Evolutionary conservation across 2,113 vertebrate genomes (phyloP), one percentile per base, ranked within the genome.

Genomic region (Catharus minimus): DNA sequence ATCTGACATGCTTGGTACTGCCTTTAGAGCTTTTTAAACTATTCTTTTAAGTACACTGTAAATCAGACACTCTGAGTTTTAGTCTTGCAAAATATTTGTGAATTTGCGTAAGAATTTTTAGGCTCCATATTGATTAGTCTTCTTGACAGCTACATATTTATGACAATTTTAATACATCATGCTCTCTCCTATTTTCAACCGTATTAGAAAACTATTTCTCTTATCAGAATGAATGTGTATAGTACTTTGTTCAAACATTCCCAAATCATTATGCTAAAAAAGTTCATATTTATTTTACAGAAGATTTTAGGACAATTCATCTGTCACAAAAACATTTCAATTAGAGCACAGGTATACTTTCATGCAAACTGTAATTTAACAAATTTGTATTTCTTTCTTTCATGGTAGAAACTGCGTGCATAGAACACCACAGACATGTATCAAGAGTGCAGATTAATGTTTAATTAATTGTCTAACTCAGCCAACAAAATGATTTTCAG

Each of bases 101-200:
- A 94, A 82, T 88, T 53, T 94, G 52, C 89, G 47, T 83, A 57
- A 84, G 89, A 68, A 77, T 79, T 96, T 82, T 88, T 61, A 74
- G 33, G 28, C 11, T n/a, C 9, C 56, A 1, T 76, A n/a, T 65
- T 7, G 2, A 41, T 43, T 27, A 4, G 16, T 71, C 33, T 92
- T 92, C 88, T 90, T 88, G 82, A 81, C 50, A 95, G 85, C 72
- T 90, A 81, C 15, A 23, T 89, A 28, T 81, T 94, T 87, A 82
- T 47, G 67, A 88, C 33, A 74, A 49, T 52, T 88, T 89, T 52
- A 93, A 47, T 92, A 62, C 68, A 38, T 79, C 85, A 86, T 86
- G 22, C 12, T 83, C 21, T 65, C 50, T 87, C 95, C 88, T 68
- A 87, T 58, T 86, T 92, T 86, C 71, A 61, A 92, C 43, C 55